Base-by-base conservation (phyloP, 2,113 vertebrate species). In the Passer domesticus region DNA sequence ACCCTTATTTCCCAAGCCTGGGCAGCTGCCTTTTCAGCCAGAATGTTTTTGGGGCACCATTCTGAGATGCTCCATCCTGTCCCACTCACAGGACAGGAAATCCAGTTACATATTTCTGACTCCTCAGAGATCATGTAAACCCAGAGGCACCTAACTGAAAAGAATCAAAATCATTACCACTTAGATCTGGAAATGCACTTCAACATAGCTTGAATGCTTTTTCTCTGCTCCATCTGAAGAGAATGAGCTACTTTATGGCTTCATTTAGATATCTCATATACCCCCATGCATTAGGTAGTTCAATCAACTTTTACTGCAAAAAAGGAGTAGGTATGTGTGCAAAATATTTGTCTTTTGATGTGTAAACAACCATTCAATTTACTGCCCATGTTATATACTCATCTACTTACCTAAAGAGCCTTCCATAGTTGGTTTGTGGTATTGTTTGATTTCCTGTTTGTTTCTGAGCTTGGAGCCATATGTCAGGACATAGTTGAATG, bases 1-100 rank as follows among this genome's bases (percentile, higher is more conserved):
- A 30, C 24, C 30, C 23, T 64, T 60, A 10, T 11, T 4, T 81
- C 18, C 46, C 23, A 10, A 43, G 69, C 16, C 24, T 52, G 60
- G 18, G 52, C 13, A 33, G 80, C 62, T 83, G 39, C 39, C 41
- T 69, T 43, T 52, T 47, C 30, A 84, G 82, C 18, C 7, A 16
- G 22, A 5, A 5, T 0, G 0, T 44, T 58, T 46, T 31, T 91
- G 47, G 28, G 53, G 23, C 41, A 21, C 35, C 6, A 1, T 58
- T 43, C 43, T 58, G 58, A 87, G 35, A 13, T 56, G 25, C 13
- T 88, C 50, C 27, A 8, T 91, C 30, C 39, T 14, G 3, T 62
- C 58, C 63, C 25, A 4, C 39, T 73, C 33, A 22, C 35, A 33
- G 59, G 35, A 60, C 17, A 19, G 73, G 30, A 53, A 63, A 41